phyloP scores from a whole-genome alignment of 2,888 invertebrate species.

The Chymomyza procnemis region DNA sequence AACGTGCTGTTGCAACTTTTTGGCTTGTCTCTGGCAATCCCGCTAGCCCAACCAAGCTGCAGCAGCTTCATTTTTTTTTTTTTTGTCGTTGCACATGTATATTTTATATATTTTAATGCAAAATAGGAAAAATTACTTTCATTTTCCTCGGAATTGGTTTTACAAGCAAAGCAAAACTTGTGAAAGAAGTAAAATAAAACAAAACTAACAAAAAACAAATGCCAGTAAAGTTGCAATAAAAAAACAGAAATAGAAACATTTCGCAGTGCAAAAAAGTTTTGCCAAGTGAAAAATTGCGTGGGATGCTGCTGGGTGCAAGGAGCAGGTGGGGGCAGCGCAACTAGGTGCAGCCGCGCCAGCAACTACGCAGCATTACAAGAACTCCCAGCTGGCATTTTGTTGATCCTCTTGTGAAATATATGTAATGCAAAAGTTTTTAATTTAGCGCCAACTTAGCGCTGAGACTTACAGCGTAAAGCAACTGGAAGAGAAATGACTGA shows the following conservation, averaged over 20 bases:
- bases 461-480: constrained; percentile 65
- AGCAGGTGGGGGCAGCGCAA: neutral
- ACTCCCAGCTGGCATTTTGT: constrained; percentile 17
- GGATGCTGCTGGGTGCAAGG: too few relatives aligned
- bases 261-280: constrained; percentile 35
- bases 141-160: constrained; percentile 70
- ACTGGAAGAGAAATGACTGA: constrained; percentile 56
- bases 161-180: constrained; percentile 57
- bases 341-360: too few relatives aligned
- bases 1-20: constrained; percentile 23
- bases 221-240: constrained; percentile 37
- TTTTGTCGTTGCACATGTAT: constrained; percentile 55
- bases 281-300: constrained; percentile 60
- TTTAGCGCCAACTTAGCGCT: constrained; percentile 73
- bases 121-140: constrained; percentile 71
- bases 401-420: constrained; percentile 61
- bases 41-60: neutral
- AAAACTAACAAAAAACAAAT: constrained; percentile 38
- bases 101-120: constrained; percentile 60
- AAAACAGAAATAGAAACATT: constrained; percentile 26
- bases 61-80: neutral
- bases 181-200: constrained; percentile 36
- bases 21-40: neutral
- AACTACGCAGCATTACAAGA: neutral
- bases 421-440: constrained; percentile 71